Percentiles rank a stretch among this genome's conserved stretches.
These are phyloP conservation scores for Phrixothrix hirtus DNA, from an alignment of 2,888 invertebrate species.

Conservation along the genomic window DNA sequence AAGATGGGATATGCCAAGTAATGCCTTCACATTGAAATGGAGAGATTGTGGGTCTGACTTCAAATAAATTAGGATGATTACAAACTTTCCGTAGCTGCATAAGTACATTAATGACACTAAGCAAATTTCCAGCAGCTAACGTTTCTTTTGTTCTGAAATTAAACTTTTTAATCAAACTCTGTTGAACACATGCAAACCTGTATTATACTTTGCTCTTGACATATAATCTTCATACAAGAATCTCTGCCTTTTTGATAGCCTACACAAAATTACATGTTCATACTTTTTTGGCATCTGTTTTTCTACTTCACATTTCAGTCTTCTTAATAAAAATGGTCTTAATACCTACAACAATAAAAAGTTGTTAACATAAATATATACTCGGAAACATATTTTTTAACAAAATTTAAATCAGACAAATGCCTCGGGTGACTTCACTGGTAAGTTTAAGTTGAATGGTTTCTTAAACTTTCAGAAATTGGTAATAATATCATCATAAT, in stretches of 20 bases:
- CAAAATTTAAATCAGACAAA: slow-evolving; percentile 47
- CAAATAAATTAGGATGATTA: slow-evolving; percentile 98
- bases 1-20: slow-evolving; percentile 69
- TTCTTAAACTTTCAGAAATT: slow-evolving; percentile 35
- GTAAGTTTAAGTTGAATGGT: slow-evolving; percentile 44
- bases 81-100: slow-evolving; percentile 98
- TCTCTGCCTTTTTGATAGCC: slow-evolving; percentile 93
- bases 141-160: slow-evolving; percentile 85
- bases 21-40: slow-evolving; percentile 89
- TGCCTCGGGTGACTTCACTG: slow-evolving; percentile 44
- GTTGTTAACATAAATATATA: slow-evolving; percentile 3
- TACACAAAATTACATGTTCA: slow-evolving; percentile 92
- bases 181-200: no score
- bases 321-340: slow-evolving; percentile 88
- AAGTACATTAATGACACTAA: slow-evolving; percentile 93
- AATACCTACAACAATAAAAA: slow-evolving; percentile 69
- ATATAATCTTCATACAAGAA: slow-evolving; percentile 99
- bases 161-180: no score
- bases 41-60: slow-evolving; percentile 91
- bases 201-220: slow-evolving; percentile 91
- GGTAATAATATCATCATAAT: slow-evolving; percentile 24
- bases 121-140: slow-evolving; percentile 86
- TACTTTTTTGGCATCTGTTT: slow-evolving; percentile 97
- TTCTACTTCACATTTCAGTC: slow-evolving; percentile 93
- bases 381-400: not conserved